A percentile compares a stretch with the other conserved stretches of the same genome.
These are phyloP conservation scores for Pyrochroa serraticornis DNA, from an alignment of 2,888 invertebrate species.

Conservation along the genomic window DNA sequence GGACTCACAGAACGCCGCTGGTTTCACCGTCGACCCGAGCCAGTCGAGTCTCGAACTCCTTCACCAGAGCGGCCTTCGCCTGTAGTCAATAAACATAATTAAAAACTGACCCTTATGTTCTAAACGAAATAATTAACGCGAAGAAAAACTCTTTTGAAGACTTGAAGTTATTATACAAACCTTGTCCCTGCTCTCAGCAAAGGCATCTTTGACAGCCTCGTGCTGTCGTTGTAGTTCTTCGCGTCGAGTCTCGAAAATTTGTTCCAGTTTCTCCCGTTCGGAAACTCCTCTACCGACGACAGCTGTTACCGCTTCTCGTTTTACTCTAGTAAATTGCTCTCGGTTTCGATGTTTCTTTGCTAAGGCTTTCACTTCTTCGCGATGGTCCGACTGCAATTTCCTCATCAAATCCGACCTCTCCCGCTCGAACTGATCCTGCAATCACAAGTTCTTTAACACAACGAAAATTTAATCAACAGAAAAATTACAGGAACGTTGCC, in stretches of 20 bases:
- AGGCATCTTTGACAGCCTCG: slow-evolving; percentile 73
- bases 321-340: slow-evolving; percentile 86
- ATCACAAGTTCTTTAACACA: neutral
- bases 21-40: slow-evolving; percentile 54
- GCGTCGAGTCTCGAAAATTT: slow-evolving; percentile 76
- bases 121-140: too few species aligned
- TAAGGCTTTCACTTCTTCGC: slow-evolving; percentile 86
- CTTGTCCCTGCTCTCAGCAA: slow-evolving; percentile 71
- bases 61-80: slow-evolving; percentile 54
- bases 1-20: slow-evolving; percentile 38
- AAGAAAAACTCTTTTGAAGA: too few species aligned
- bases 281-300: slow-evolving; percentile 90
- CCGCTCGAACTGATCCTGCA: slow-evolving; percentile 67
- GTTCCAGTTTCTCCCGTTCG: slow-evolving; percentile 81
- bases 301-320: slow-evolving; percentile 79
- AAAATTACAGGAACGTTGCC: too few species aligned
- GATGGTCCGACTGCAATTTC: slow-evolving; percentile 79
- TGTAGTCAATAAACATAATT: slow-evolving; percentile 33
- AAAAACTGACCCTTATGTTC: neutral
- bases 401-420: slow-evolving; percentile 79
- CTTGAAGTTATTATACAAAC: too few species aligned
- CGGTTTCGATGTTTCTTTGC: slow-evolving; percentile 89
- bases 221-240: slow-evolving; percentile 80
- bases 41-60: slow-evolving; percentile 56
- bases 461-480: too few species aligned